A percentile compares a stretch with the other conserved stretches of the same genome.
phyloP scores from a whole-genome alignment of 2,797 vertebrate species.

The Dallia pectoralis region DNA sequence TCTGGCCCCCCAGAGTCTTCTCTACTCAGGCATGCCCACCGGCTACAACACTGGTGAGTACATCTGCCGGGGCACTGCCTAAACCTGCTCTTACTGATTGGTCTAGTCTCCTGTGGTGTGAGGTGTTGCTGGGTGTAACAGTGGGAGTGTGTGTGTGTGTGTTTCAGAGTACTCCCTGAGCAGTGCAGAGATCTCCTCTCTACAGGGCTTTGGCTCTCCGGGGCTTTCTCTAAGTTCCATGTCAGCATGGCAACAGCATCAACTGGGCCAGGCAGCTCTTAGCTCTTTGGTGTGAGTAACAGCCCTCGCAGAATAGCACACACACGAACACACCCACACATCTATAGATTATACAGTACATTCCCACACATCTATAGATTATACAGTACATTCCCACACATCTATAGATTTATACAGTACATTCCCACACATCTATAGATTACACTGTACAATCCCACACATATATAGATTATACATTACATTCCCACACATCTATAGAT shows the following conservation, averaged over 20 bases:
- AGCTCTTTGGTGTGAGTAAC: conserved; percentile 97
- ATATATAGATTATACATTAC: not conserved
- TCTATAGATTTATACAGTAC: too few species aligned
- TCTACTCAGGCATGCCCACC: conserved; percentile 95
- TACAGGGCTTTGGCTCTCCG: conserved; percentile 95
- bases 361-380: not conserved
- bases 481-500: not conserved
- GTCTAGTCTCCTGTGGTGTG: conserved; percentile 49
- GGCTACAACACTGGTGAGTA: conserved; percentile 95
- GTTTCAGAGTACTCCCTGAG: conserved; percentile 92
- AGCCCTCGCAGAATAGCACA: conserved; percentile 59
- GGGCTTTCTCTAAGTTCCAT: conserved; percentile 94
- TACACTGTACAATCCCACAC: not conserved
- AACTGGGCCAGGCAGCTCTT: conserved; percentile 91
- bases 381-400: not conserved
- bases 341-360: not conserved
- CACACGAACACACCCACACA: conserved; percentile 42
- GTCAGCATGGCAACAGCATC: conserved; percentile 99
- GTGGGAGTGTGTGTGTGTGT: conserved; percentile 34
- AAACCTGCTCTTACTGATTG: conserved; percentile 31
- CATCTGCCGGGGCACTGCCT: conserved; percentile 5
- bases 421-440: not conserved
- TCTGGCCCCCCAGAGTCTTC: conserved; percentile 90
- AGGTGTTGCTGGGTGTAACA: conserved; percentile 31
- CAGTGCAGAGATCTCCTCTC: conserved; percentile 92